These are phyloP conservation scores for Tetragonula carbonaria DNA, from an alignment of 2,888 invertebrate species.

Conservation along the genomic window DNA sequence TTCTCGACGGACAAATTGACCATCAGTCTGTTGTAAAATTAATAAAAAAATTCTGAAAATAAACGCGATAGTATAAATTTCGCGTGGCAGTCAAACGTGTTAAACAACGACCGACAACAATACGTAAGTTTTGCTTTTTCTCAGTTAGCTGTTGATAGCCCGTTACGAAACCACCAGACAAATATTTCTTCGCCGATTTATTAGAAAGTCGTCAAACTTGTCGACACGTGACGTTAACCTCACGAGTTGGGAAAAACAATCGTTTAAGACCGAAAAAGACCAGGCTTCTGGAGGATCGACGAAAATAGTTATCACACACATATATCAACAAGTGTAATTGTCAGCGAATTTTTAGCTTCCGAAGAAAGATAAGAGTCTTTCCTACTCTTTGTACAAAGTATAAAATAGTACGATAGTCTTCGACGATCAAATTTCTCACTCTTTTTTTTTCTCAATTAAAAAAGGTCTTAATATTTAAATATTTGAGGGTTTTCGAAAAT, in stretches of 20 bases:
- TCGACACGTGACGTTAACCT: constrained; percentile 9
- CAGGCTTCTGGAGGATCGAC: not conserved
- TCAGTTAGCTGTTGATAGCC: not conserved
- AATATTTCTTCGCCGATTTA: constrained; percentile 25
- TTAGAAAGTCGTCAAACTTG: not conserved
- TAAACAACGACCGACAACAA: constrained; percentile 12
- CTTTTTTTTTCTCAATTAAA: no score
- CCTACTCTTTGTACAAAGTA: not conserved
- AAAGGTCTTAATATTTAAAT: no score
- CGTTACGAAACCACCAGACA: constrained; percentile 12
- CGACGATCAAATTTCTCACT: not conserved
- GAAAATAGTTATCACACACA: not conserved
- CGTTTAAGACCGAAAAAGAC: not conserved
- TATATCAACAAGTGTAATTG: not conserved
- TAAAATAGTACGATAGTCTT: not conserved
- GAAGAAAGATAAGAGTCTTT: not conserved
- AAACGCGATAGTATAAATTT: no score
- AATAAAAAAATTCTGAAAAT: no score
- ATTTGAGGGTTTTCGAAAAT: no score
- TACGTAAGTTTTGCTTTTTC: not conserved
- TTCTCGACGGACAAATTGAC: no score
- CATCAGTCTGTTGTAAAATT: no score
- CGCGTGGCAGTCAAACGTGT: not conserved
- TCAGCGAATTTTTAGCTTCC: not conserved
- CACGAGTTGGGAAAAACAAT: constrained; percentile 18